Evolutionary conservation across 2,113 vertebrate species (phyloP).

Genomic region (Illadopsis cleaveri): DNA sequence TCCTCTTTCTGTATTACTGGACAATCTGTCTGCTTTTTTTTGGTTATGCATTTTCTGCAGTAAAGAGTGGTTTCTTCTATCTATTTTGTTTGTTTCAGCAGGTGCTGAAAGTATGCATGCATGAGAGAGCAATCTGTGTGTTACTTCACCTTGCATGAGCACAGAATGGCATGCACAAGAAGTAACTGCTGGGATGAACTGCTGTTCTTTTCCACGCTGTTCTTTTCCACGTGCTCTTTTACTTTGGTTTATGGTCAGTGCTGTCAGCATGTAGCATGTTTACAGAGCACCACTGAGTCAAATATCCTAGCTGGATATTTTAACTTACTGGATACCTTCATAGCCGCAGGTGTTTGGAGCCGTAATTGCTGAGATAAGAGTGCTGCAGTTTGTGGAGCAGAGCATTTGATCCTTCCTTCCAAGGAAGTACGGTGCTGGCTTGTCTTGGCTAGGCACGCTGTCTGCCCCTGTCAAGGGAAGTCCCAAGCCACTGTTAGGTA

Average conservation of each 20-base stretch:
- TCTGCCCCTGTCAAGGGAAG: background rate
- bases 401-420: background rate
- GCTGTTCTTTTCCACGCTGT: background rate
- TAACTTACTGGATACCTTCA: background rate
- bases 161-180: accelerated
- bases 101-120: background rate
- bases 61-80: background rate
- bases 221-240: background rate
- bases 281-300: background rate
- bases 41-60: background rate
- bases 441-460: accelerated
- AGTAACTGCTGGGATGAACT: background rate
- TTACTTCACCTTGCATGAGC: background rate
- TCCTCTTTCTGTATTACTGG: background rate
- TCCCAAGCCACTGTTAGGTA: background rate
- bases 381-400: background rate
- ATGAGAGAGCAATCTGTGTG: background rate
- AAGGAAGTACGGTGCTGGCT: background rate
- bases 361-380: background rate
- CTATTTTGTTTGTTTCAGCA: background rate
- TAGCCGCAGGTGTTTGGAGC: background rate
- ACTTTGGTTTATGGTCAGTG: background rate
- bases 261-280: background rate
- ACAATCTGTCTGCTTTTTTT: background rate
- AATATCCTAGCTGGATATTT: background rate